phyloP scores from a whole-genome alignment of 2,113 vertebrate genomes.

The Seriola quinqueradiata region DNA sequence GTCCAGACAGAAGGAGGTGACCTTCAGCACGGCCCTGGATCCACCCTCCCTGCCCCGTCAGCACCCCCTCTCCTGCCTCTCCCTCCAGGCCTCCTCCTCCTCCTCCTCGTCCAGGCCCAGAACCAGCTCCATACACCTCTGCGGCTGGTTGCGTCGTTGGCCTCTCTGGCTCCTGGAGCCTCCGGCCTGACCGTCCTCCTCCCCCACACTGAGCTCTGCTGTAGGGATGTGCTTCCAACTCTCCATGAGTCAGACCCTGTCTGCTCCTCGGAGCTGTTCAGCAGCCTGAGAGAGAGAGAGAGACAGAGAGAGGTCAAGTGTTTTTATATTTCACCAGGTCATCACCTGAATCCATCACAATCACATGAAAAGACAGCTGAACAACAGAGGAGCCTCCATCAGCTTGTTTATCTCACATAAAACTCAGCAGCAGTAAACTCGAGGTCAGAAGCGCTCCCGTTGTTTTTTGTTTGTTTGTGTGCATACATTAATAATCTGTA shows the following conservation, averaged over 20 bases:
- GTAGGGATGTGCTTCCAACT: neutral
- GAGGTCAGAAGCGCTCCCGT: too few relatives aligned
- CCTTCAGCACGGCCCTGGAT: slow-evolving; percentile 10
- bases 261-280: slow-evolving; percentile 58
- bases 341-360: neutral
- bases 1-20: neutral
- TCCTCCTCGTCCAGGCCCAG: slow-evolving; percentile 2
- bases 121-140: neutral
- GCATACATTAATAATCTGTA: too few relatives aligned
- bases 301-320: neutral
- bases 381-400: neutral
- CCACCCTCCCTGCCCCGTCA: neutral
- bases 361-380: neutral
- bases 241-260: slow-evolving; percentile 26
- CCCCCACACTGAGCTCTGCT: neutral
- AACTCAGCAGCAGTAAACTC: too few relatives aligned
- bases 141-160: neutral
- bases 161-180: neutral
- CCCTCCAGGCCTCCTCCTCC: slow-evolving; percentile 32
- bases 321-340: neutral
- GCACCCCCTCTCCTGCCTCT: neutral
- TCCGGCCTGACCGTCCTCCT: neutral
- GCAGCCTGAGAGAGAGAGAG: slow-evolving; percentile 65
- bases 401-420: too few relatives aligned
- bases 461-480: too few relatives aligned